These are phyloP conservation scores for Latrodectus geometricus DNA, from an alignment of 1,140 invertebrate species.

Conservation along the genomic window DNA sequence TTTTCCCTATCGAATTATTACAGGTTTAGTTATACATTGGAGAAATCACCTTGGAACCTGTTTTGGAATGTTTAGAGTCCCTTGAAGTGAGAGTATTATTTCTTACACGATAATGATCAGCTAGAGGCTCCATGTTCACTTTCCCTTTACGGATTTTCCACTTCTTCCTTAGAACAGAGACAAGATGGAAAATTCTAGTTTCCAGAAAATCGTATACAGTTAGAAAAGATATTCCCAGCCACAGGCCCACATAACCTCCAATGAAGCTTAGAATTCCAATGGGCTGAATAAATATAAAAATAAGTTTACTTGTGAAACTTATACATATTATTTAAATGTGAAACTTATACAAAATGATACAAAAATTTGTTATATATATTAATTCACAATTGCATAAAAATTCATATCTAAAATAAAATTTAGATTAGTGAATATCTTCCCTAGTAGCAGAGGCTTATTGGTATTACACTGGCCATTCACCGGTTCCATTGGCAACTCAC, in stretches of 20 bases:
- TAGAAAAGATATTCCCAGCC: conserved; percentile 47
- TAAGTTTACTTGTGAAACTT: too few relatives aligned
- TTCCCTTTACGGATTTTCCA: conserved; percentile 12
- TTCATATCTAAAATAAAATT: too few relatives aligned
- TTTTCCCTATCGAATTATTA: too few relatives aligned
- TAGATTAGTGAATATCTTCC: too few relatives aligned
- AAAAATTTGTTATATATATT: too few relatives aligned
- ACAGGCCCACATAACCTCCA: conserved; percentile 40
- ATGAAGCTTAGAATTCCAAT: conserved; percentile 54
- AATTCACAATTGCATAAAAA: too few relatives aligned
- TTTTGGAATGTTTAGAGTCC: neutral
- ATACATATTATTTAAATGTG: too few relatives aligned
- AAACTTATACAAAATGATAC: too few relatives aligned
- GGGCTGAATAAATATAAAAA: neutral
- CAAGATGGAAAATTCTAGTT: conserved; percentile 18
- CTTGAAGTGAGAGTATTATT: neutral
- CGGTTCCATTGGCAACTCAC: too few relatives aligned
- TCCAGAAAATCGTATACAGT: conserved; percentile 51
- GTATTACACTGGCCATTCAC: too few relatives aligned
- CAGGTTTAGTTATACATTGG: neutral
- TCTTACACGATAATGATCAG: neutral
- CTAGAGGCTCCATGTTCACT: neutral
- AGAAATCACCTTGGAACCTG: neutral
- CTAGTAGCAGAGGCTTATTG: too few relatives aligned
- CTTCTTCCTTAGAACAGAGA: neutral